Evolutionary conservation across 1,140 invertebrate genomes (phyloP), one percentile per base, ranked within the genome.

Genomic region (Yoshiicerus persimilis): DNA sequence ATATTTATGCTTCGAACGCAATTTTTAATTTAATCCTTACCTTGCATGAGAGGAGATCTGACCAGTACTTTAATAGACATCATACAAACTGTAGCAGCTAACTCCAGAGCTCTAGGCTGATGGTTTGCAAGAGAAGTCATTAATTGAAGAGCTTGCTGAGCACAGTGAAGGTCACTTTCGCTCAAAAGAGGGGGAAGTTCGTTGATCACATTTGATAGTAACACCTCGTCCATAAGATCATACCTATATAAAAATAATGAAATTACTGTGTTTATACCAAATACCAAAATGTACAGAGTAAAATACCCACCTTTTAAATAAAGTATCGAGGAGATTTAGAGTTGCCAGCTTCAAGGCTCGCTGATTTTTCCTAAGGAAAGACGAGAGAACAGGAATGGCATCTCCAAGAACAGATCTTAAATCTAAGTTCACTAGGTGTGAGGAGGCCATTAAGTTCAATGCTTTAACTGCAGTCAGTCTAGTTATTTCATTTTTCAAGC

Each of bases 321-420:
- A 93, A 20, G 97, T 97, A 91, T 99, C 97, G 10, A 99, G 93
- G 84, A 99, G 94, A 56, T 96, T 95, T 8, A 99, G 93, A 0
- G 98, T 99, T 83, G 96, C 96, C 6, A 99, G 93, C 93, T 99
- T 99, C 25, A 99, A 93, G 30, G 98, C 97, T 89, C 99, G 94
- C 92, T 99, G 98, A 93, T 99, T 99, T 93, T 99, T 99, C 56
- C 98, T 94, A 77, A 99, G 93, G 92, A 99, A 99, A 8, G 97
- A 96, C 10, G 98, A 97, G 34, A 99, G 93, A 88, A 99, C 96
- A 27, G 97, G 97, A 90, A 99, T 95, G 16, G 96, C 96, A 91
- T 99, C 97, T 89, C 94, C 95, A 92, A 99, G 93, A 89, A 99
- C 97, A 23, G 96, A 96, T 87, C 95, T 94, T 16, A 99, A 93